Evolutionary conservation across 2,888 invertebrate genomes (phyloP), one percentile per base, ranked within the genome.

Genomic region (Tetanocera ferruginea): DNA sequence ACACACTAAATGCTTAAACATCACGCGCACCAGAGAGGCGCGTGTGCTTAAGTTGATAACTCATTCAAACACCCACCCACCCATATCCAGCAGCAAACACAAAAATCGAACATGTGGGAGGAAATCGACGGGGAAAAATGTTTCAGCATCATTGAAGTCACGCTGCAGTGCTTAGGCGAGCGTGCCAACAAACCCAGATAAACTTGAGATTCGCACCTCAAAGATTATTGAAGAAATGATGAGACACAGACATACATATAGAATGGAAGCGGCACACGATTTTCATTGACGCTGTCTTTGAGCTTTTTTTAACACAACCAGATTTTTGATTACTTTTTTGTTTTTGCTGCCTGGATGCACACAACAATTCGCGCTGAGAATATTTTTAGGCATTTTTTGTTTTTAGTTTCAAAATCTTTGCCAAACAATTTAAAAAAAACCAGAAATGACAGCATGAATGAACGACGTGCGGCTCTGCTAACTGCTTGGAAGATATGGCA

Each of bases 201-300:
- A 37, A 66, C 31, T 67, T 49, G 62, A n/a, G 55, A 51, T 67
- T 55, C 57, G 55, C 75, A 55, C 75, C 75, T 62, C 28, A 11
- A 8, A 9, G 14, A 51, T n/a, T 69, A 25, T 51, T 25, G 28
- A 69, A 51, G 14, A 69, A 34, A 8, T 43, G 11, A 43, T 43
- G 43, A 43, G 43, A 43, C 43, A 43, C 11, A 43, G 43, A 43
- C 43, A 43, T 3, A 43, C 43, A 43, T 62, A 8, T 62, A 5
- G 31, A 37, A 17, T 66, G 43, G 37, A 19, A 23, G 67, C 51
- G 2, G 25, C n/a, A 17, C 28, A 69, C 28, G 14, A 25, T 51
- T 51, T 25, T 49, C 51, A 69, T 69, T 67, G 67, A 67, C 67
- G 67, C 51, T 51, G 51, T 17, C 28, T 49, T 51, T 17, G 8